Evolutionary conservation across 2,888 invertebrate genomes (phyloP).

Genomic region (Epiblema foenella): DNA sequence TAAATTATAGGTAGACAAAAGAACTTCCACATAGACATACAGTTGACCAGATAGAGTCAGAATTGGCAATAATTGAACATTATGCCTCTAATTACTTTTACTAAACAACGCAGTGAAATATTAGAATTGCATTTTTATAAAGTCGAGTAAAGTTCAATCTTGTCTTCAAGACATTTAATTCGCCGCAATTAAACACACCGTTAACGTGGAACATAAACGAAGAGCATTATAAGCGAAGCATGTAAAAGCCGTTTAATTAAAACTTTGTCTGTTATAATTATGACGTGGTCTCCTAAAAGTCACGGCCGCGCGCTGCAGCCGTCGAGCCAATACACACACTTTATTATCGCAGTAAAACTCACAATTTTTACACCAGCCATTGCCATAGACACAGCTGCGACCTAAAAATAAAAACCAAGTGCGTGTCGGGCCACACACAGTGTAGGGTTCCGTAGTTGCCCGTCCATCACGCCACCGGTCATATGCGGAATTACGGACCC

Average conservation of each 20-base stretch:
- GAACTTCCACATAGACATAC: no score
- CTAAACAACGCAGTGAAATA: background rate
- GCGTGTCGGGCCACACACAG: no score
- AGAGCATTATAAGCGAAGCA: conserved; percentile 37
- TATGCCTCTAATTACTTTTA: background rate
- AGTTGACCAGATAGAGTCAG: no score
- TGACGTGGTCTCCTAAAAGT: conserved; percentile 41
- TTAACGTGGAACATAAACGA: conserved; percentile 35
- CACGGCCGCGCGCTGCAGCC: conserved; percentile 28
- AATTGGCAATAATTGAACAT: no score
- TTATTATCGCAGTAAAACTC: conserved; percentile 53
- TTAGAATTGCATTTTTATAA: background rate
- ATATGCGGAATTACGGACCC: no score
- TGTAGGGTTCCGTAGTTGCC: no score
- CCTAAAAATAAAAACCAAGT: conserved; percentile 68
- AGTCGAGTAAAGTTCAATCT: background rate
- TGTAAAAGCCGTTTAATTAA: conserved; percentile 39
- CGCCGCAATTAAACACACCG: conserved; percentile 32
- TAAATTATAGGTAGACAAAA: no score
- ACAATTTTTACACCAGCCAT: conserved; percentile 65
- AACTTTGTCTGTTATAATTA: conserved; percentile 44
- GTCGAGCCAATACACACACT: conserved; percentile 46
- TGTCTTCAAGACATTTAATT: conserved; percentile 23
- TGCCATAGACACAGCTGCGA: conserved; percentile 67
- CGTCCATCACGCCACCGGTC: no score